These are phyloP conservation scores for Dysdera silvatica DNA, from an alignment of 1,140 invertebrate genomes.

Conservation along the genomic window DNA sequence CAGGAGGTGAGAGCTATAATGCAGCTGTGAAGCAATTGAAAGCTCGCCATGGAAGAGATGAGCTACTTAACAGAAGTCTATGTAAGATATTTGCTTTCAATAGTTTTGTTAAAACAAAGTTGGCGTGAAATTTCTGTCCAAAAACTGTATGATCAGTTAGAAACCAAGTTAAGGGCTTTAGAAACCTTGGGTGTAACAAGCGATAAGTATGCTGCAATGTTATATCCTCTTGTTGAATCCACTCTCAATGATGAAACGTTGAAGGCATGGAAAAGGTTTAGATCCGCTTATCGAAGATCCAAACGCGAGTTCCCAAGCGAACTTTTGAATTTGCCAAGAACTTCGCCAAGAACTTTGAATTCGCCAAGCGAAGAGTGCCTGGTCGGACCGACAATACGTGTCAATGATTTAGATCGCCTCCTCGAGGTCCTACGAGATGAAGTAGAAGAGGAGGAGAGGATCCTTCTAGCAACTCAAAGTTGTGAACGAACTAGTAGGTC, in stretches of 20 bases:
- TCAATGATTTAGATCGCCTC: slow-evolving; percentile 5
- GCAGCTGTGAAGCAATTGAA: neutral
- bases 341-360: no score
- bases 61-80: slow-evolving; percentile 1
- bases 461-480: neutral
- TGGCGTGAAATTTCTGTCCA: neutral
- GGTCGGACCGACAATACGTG: no score
- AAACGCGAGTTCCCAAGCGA: neutral
- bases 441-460: neutral
- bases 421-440: slow-evolving; percentile 8
- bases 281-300: neutral
- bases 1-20: neutral
- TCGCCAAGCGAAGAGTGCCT: no score
- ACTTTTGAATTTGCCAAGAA: neutral
- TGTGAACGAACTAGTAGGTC: neutral
- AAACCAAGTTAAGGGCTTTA: slow-evolving; percentile 37
- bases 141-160: slow-evolving; percentile 29
- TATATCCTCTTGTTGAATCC: slow-evolving; percentile 42
- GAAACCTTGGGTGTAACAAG: slow-evolving; percentile 40
- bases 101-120: slow-evolving; percentile 21
- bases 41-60: neutral
- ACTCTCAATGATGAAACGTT: slow-evolving; percentile 21
- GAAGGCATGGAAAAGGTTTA: neutral
- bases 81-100: slow-evolving; percentile 28
- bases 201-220: slow-evolving; percentile 40